Evolutionary conservation across 2,888 invertebrate species (phyloP).

Genomic region (Xiphydria camelus): DNA sequence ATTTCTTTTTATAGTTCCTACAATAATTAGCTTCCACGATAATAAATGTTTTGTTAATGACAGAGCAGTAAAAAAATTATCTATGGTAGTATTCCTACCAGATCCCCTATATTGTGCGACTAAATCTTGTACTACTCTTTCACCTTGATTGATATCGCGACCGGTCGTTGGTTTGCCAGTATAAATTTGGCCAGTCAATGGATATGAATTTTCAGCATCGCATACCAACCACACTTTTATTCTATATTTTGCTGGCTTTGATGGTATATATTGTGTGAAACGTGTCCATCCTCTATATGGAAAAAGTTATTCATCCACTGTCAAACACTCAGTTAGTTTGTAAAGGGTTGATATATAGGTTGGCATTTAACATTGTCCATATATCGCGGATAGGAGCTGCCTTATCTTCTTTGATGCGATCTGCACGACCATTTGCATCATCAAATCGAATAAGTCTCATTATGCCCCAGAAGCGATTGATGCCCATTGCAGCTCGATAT

Average conservation of each 20-base stretch:
- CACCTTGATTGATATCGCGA: conserved; percentile 34
- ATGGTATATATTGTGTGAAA: conserved; percentile 38
- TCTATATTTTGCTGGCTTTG: conserved; percentile 36
- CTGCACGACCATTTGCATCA: conserved; percentile 31
- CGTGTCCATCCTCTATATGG: conserved; percentile 34
- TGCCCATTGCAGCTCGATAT: conserved; percentile 23
- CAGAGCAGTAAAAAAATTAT: conserved; percentile 28
- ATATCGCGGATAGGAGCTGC: conserved; percentile 33
- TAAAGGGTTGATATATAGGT: conserved; percentile 35
- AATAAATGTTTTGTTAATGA: conserved; percentile 24
- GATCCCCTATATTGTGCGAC: conserved; percentile 31
- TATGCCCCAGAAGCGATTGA: conserved; percentile 22
- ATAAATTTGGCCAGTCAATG: conserved; percentile 28
- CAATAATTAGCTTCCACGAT: conserved; percentile 27
- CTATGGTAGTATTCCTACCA: conserved; percentile 30
- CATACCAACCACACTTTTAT: conserved; percentile 41
- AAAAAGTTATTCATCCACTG: conserved; percentile 40
- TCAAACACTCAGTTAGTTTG: conserved; percentile 33
- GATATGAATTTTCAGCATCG: conserved; percentile 34
- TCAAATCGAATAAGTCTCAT: conserved; percentile 40
- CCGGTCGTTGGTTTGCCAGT: conserved; percentile 28
- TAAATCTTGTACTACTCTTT: conserved; percentile 39
- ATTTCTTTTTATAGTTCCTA: conserved; percentile 25
- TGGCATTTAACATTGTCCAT: conserved; percentile 40
- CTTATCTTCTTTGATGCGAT: conserved; percentile 32